Base-by-base conservation (phyloP, 2,113 vertebrate genomes). In the Ptilorrhoa leucosticta region DNA sequence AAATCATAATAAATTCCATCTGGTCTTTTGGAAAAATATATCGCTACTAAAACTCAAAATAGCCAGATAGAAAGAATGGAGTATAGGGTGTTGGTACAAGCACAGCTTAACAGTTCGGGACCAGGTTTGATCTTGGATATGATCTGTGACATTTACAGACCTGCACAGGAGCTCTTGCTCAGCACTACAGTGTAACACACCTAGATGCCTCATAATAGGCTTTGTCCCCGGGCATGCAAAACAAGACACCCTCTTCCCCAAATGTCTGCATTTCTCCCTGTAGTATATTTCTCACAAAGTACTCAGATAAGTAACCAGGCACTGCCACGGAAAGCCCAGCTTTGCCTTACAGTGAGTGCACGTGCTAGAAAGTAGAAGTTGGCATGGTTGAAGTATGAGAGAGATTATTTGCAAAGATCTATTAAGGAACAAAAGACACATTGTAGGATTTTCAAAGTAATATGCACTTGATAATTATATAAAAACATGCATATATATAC, bases 1-100 rank as follows among this genome's bases (percentile, higher is more conserved):
- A 97, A 96, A 91, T 30, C 35, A 20, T 96, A 97, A 97, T 85
- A 83, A 87, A 78, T 70, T 84, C 91, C 96, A 97, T 96, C 93
- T 98, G 97, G 93, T 88, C 60, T 94, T 96, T 69, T 94, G 93
- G 90, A 97, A 92, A 96, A 95, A 37, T 69, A 26, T 45, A 50
- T 40, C 33, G 88, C 66, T 35, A 39, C 92, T 93, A 88, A 96
- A 77, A 90, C 56, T 72, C 66, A 83, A 64, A 96, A 89, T 82
- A 92, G n/a, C 11, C 83, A 90, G 56, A 92, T 37, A 90, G 58
- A 90, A 93, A 94, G 69, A 91, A 57, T 66, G 51, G 24, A 58
- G 53, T 56, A 10, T 5, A 58, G 39, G 18, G 42, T 95, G 54
- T 57, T 96, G 91, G 23, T 84, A 81, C 96, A 95, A 95, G 77